These are phyloP conservation scores for Chloroclysta siterata DNA, from an alignment of 2,888 invertebrate genomes.

Conservation along the genomic window DNA sequence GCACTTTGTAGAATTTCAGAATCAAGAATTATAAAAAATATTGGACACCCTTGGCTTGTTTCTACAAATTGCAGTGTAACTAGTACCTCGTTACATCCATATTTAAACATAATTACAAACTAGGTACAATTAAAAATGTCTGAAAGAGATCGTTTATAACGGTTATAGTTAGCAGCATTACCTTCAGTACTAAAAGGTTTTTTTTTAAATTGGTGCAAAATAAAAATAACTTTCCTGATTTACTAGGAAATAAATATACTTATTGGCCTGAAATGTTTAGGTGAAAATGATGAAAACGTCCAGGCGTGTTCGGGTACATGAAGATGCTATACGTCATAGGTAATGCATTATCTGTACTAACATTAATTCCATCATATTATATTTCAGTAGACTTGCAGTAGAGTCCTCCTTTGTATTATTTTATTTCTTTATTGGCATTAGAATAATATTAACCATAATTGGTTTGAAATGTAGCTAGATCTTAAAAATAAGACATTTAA, in stretches of 20 bases:
- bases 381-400: conserved; percentile 40
- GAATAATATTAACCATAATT: conserved; percentile 25
- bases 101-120: background rate
- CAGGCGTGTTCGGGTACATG: conserved; percentile 83
- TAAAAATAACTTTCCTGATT: background rate
- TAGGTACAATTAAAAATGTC: background rate
- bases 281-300: conserved; percentile 84
- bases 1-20: conserved; percentile 17
- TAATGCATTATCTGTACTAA: conserved; percentile 65
- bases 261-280: conserved; percentile 82
- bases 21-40: conserved; percentile 10
- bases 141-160: background rate
- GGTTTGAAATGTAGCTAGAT: conserved; percentile 27
- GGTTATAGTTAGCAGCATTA: background rate
- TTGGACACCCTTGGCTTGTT: conserved; percentile 6
- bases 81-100: conserved; percentile 6
- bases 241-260: conserved; percentile 46
- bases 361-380: conserved; percentile 51
- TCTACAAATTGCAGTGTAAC: conserved; percentile 9
- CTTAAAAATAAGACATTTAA: conserved; percentile 14
- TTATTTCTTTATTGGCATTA: conserved; percentile 37
- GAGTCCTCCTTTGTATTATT: conserved; percentile 36
- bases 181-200: background rate
- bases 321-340: conserved; percentile 84
- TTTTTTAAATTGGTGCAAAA: background rate